These are phyloP conservation scores for Sarcophaga subvicina DNA, from an alignment of 2,888 invertebrate genomes.

Conservation along the genomic window DNA sequence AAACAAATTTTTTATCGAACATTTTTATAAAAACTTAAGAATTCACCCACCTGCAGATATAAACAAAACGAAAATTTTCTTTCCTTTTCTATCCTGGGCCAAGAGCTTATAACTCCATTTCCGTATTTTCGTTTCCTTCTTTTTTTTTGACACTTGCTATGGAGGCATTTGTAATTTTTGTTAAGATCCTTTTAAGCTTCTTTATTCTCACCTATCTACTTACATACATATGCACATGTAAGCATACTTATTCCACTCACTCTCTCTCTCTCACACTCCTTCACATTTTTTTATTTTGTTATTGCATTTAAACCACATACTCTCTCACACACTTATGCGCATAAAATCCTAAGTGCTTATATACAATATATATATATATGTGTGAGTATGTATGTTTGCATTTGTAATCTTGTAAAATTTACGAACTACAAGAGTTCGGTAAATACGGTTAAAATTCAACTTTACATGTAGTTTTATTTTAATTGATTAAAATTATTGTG, in stretches of 20 bases:
- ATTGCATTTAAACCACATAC: neutral
- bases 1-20: too few relatives aligned
- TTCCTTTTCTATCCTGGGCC: neutral
- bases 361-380: neutral
- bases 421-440: conserved; percentile 58
- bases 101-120: conserved; percentile 27
- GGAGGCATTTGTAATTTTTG: conserved; percentile 47
- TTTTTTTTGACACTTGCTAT: conserved; percentile 9
- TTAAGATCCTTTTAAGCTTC: conserved; percentile 59
- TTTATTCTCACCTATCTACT: conserved; percentile 56
- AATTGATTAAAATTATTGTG: conserved; percentile 67
- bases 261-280: neutral
- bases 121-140: neutral
- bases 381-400: conserved; percentile 38
- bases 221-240: neutral
- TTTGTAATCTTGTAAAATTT: conserved; percentile 49
- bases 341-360: neutral
- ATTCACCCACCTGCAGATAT: neutral
- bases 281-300: conserved; percentile 10
- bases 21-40: neutral
- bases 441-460: conserved; percentile 65
- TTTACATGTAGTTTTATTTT: conserved; percentile 66
- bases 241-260: neutral
- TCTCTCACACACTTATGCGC: neutral
- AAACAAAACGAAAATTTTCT: neutral